Conservation (phyloP, 2,113 vertebrate genomes). For the Microtus richardsoni region DNA sequence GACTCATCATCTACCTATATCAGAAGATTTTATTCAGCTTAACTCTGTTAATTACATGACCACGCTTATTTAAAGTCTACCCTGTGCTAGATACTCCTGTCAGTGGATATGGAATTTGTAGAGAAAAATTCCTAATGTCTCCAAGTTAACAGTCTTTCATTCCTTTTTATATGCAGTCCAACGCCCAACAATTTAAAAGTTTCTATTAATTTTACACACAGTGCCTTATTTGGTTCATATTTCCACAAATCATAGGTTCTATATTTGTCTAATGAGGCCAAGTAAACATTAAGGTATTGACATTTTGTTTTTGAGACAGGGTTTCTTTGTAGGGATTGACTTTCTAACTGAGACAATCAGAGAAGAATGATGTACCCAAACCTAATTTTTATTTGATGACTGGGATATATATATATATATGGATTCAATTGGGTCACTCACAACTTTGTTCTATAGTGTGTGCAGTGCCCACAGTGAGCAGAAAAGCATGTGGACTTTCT, state of each 20-base stretch:
- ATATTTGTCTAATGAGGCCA: not conserved
- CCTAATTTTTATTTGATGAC: not conserved
- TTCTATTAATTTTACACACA: not conserved
- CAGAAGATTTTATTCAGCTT: not conserved
- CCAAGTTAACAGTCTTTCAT: not conserved
- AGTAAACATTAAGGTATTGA: not conserved
- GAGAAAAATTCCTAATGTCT: not conserved
- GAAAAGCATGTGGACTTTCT: not conserved
- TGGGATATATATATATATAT: too few species aligned
- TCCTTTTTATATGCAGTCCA: not conserved
- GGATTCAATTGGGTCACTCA: not conserved
- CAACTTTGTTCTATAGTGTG: not conserved
- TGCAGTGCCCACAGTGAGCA: not conserved
- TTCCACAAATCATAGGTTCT: not conserved
- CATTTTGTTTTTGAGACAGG: too few species aligned
- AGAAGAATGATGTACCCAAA: not conserved
- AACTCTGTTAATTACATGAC: not conserved
- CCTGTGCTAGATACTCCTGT: not conserved
- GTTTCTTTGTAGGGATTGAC: not conserved
- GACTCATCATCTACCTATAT: not conserved
- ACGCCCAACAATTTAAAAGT: not conserved
- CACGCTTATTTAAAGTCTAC: not conserved
- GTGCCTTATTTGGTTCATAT: not conserved
- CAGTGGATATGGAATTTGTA: not conserved
- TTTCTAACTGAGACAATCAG: constrained; percentile 2